Conservation (phyloP, 2,113 vertebrate species). For the Neogale vison region DNA sequence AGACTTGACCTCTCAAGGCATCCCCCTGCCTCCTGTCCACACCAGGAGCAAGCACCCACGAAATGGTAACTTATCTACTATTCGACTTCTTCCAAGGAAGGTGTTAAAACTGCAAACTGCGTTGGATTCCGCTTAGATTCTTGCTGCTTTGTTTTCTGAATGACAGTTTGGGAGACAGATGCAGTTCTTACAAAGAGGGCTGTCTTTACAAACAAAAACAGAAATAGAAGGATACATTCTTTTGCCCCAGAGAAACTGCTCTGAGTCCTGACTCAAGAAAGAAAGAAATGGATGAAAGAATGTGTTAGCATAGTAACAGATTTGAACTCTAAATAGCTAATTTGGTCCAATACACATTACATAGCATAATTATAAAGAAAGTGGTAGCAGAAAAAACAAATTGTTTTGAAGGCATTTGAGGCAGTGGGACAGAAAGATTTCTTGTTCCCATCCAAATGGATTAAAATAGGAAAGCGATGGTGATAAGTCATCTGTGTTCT, state of each 20-base stretch:
- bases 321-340: not conserved
- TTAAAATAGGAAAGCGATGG: not conserved
- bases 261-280: not conserved
- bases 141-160: slow-evolving; percentile 24
- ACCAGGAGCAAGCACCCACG: not conserved
- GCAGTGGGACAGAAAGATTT: not conserved
- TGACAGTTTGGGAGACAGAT: slow-evolving; percentile 8
- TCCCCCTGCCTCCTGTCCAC: not conserved
- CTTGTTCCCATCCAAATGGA: not conserved
- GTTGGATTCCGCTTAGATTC: not conserved
- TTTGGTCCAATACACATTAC: not conserved
- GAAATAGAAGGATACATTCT: not conserved
- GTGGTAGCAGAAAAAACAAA: not conserved
- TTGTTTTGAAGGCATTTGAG: not conserved
- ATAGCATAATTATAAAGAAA: not conserved
- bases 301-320: not conserved
- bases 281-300: not conserved
- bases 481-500: not conserved
- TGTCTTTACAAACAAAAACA: slow-evolving; percentile 25
- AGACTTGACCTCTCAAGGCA: not conserved
- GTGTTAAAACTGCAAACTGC: not conserved
- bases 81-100: not conserved
- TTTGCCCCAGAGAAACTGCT: not conserved
- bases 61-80: not conserved
- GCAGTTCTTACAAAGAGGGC: not conserved